Percentiles rank a stretch among this genome's conserved stretches.
phyloP scores from a whole-genome alignment of 2,797 vertebrate species.

The Phalloptychus januarius region DNA sequence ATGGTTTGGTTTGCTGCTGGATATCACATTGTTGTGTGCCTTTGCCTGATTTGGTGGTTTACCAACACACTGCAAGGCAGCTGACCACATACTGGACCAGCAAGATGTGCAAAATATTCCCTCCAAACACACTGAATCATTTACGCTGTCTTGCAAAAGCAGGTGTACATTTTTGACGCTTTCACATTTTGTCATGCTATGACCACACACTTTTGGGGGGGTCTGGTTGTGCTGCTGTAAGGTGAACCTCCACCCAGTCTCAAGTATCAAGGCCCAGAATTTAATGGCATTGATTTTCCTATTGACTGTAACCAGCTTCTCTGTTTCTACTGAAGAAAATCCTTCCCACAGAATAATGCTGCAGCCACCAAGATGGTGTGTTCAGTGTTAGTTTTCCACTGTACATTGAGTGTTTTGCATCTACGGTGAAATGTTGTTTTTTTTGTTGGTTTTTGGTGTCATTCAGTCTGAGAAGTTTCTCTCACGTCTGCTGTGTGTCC shows the following conservation, averaged over 20 bases:
- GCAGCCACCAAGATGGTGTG: not conserved
- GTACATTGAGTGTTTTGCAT: not conserved
- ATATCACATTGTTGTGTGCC: slow-evolving; percentile 7
- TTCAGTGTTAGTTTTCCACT: not conserved
- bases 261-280: not conserved
- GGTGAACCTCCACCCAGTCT: not conserved
- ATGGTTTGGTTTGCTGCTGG: slow-evolving; percentile 8
- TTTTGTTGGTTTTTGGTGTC: not conserved
- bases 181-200: not conserved
- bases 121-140: not conserved
- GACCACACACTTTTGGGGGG: not conserved
- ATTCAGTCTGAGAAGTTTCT: not conserved
- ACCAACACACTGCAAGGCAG: not conserved
- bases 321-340: not conserved
- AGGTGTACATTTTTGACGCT: not conserved
- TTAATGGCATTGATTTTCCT: not conserved
- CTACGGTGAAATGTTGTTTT: not conserved
- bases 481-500: not conserved
- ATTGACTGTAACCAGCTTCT: not conserved
- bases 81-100: not conserved
- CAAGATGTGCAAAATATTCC: slow-evolving; percentile 13
- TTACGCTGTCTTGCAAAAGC: not conserved
- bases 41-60: slow-evolving; percentile 4
- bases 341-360: not conserved
- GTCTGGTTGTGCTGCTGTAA: not conserved